Evolutionary conservation across 2,797 vertebrate species (phyloP).

Genomic region (Micromesistius poutassou): DNA sequence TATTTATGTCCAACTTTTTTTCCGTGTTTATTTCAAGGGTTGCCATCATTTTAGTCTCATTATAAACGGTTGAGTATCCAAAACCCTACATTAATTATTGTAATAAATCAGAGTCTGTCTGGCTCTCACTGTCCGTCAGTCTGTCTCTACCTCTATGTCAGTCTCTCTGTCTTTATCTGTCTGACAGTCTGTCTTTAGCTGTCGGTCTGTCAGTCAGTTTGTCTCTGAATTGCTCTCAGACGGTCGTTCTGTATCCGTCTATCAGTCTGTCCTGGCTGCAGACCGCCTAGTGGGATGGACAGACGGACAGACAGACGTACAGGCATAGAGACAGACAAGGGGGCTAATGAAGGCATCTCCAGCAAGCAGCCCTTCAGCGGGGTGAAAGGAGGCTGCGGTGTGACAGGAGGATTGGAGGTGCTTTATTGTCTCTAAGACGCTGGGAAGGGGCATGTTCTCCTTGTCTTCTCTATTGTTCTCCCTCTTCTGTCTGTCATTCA

Average conservation of each 20-base stretch:
- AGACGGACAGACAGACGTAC: background rate
- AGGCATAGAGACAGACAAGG: background rate
- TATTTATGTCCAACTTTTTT: background rate
- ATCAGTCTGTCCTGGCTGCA: background rate
- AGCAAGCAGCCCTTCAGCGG: background rate
- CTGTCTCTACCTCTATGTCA: background rate
- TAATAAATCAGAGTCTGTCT: background rate
- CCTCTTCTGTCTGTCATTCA: too few species aligned
- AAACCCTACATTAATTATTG: background rate
- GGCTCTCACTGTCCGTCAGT: background rate
- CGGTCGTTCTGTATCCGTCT: background rate
- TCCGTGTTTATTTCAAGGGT: background rate
- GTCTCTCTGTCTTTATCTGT: constrained; percentile 3
- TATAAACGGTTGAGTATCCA: background rate
- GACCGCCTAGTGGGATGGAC: background rate
- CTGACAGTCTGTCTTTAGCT: constrained; percentile 12
- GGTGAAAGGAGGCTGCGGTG: background rate
- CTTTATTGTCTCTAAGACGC: background rate
- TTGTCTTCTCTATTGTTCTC: background rate
- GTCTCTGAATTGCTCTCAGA: background rate
- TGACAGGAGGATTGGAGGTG: background rate
- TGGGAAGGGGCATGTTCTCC: background rate
- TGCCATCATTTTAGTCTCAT: background rate
- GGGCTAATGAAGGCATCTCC: background rate
- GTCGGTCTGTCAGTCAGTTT: background rate